A percentile compares a stretch with the other conserved stretches of the same genome.
These are phyloP conservation scores for Ctenopoma multispine DNA, from an alignment of 2,797 vertebrate species.

Conservation along the genomic window DNA sequence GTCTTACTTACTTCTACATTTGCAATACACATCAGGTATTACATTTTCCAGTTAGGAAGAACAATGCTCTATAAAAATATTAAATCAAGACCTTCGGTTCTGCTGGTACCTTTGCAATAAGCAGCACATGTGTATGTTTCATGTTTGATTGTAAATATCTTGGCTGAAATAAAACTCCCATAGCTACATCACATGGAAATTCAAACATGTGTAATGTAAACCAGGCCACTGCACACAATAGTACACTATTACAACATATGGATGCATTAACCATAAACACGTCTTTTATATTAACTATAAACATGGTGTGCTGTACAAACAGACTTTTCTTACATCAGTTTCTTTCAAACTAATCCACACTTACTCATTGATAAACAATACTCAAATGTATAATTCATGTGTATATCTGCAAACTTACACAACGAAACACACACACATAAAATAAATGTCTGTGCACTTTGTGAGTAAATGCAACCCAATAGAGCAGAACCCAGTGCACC, in stretches of 20 bases:
- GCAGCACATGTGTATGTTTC: background rate
- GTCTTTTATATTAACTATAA: constrained; percentile 13
- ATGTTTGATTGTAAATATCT: constrained; percentile 10
- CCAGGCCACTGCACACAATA: background rate
- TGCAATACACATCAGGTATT: too few relatives aligned
- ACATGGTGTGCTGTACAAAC: constrained; percentile 9
- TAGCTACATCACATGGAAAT: constrained; percentile 11
- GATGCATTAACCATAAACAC: background rate
- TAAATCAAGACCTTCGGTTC: constrained; percentile 9
- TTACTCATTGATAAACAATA: constrained; percentile 34
- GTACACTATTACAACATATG: constrained; percentile 15
- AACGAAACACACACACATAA: background rate
- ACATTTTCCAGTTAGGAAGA: too few relatives aligned
- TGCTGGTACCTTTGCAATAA: background rate
- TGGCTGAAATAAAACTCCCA: constrained; percentile 28
- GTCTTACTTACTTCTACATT: too few relatives aligned
- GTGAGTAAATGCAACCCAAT: constrained; percentile 52
- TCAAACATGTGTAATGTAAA: constrained; percentile 21
- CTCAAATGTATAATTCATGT: constrained; percentile 11
- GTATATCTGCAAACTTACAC: constrained; percentile 1
- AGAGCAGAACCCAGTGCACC: constrained; percentile 42
- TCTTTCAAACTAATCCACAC: constrained; percentile 5
- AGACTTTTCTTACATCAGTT: constrained; percentile 29
- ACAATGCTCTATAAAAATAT: background rate
- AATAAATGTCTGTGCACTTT: constrained; percentile 64